Conservation (phyloP, 1,140 invertebrate species). For the Steinernema feltiae region DNA sequence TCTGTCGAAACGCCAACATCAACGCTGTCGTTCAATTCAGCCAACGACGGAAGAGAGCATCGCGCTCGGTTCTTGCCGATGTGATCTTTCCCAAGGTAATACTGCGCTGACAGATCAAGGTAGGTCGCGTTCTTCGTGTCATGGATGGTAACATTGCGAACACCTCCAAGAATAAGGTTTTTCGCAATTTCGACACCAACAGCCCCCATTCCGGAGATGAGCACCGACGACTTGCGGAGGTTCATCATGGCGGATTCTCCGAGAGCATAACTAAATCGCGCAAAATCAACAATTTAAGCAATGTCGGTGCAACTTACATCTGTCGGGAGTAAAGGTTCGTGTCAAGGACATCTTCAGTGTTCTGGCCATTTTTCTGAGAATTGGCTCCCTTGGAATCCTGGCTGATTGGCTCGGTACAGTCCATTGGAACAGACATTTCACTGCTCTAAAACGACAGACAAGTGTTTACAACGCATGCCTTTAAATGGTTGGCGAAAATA, state of each 20-base stretch:
- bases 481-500: too few relatives aligned
- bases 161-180: constrained; percentile 92
- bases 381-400: not conserved
- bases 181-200: constrained; percentile 96
- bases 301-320: constrained; percentile 36
- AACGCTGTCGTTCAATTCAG: constrained; percentile 92
- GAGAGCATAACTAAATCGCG: constrained; percentile 52
- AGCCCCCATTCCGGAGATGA: constrained; percentile 86
- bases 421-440: not conserved
- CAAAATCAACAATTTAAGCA: not conserved
- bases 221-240: constrained; percentile 61
- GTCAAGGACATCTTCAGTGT: constrained; percentile 28
- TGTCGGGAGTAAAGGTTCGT: constrained; percentile 51
- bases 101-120: constrained; percentile 68
- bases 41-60: constrained; percentile 59
- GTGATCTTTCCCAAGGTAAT: constrained; percentile 77
- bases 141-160: constrained; percentile 92
- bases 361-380: not conserved
- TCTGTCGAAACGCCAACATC: constrained; percentile 70
- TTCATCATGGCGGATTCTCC: constrained; percentile 55
- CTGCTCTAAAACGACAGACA: not conserved
- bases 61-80: constrained; percentile 80
- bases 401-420: not conserved
- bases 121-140: constrained; percentile 64
- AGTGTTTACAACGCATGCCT: too few relatives aligned